Conservation (phyloP, 1,140 invertebrate genomes). For the Trichomalopsis sarcophagae region DNA sequence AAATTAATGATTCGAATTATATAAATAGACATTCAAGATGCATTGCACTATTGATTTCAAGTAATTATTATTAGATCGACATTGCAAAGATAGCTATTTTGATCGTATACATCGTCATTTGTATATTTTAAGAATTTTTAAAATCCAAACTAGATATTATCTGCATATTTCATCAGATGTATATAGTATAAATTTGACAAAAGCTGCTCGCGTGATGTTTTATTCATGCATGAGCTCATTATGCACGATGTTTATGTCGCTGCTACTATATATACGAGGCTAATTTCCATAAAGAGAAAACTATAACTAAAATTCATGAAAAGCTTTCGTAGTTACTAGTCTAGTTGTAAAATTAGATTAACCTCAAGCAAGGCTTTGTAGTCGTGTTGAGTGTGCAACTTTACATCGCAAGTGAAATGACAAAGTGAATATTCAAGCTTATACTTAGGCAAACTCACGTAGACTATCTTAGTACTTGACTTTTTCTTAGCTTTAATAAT, state of each 20-base stretch:
- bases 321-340: background rate
- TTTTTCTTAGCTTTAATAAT: background rate
- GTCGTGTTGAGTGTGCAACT: background rate
- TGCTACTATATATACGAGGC: background rate
- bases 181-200: slow-evolving; percentile 1
- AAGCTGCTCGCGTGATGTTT: background rate
- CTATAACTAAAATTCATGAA: slow-evolving; percentile 3
- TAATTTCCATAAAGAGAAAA: slow-evolving; percentile 8
- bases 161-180: background rate
- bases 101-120: background rate
- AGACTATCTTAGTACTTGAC: background rate
- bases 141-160: background rate
- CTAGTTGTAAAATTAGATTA: slow-evolving; percentile 9
- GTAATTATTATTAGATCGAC: background rate
- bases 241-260: background rate
- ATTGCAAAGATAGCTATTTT: background rate
- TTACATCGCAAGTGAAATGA: background rate
- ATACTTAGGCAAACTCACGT: background rate
- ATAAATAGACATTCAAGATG: background rate
- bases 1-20: background rate
- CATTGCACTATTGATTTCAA: background rate
- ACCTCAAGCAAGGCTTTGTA: background rate
- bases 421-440: background rate
- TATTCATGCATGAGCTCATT: slow-evolving; percentile 7
- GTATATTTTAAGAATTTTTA: slow-evolving; percentile 12